phyloP scores from a whole-genome alignment of 2,888 invertebrate genomes.

The Neuroscelio doddi region DNA sequence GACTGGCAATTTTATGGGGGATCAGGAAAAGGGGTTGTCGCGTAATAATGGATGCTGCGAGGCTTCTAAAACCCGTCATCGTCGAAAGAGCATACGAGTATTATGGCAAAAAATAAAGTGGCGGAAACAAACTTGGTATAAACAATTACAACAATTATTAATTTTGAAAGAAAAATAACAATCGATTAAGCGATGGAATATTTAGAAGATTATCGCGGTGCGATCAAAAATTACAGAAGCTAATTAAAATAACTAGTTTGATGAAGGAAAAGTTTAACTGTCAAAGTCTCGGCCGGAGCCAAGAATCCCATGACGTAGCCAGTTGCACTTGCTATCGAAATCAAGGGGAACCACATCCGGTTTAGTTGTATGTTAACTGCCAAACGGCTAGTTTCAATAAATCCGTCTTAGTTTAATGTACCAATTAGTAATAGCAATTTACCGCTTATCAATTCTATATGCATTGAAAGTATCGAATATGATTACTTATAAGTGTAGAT shows the following conservation, averaged over 20 bases:
- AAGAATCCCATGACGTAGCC: constrained; percentile 25
- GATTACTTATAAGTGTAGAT: no score
- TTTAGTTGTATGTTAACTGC: constrained; percentile 1
- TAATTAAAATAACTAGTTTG: no score
- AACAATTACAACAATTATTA: no score
- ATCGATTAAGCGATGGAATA: no score
- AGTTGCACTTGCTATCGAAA: constrained; percentile 35
- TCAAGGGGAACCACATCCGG: constrained; percentile 42
- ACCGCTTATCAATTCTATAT: no score
- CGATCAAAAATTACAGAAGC: no score
- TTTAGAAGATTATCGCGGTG: no score
- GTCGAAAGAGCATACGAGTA: constrained; percentile 16
- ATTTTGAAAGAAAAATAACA: no score
- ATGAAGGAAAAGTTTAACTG: constrained; percentile 19
- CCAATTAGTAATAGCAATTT: no score
- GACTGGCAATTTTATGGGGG: constrained; percentile 49
- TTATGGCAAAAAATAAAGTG: constrained; percentile 17
- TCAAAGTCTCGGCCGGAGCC: constrained; percentile 44
- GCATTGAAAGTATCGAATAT: no score
- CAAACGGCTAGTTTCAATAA: no score
- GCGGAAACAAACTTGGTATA: background rate
- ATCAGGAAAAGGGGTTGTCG: constrained; percentile 41
- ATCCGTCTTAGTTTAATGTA: no score
- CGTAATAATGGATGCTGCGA: constrained; percentile 20
- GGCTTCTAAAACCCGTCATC: background rate